These are phyloP conservation scores for Pycnonotus jocosus DNA, from an alignment of 2,113 vertebrate genomes.

Conservation along the genomic window DNA sequence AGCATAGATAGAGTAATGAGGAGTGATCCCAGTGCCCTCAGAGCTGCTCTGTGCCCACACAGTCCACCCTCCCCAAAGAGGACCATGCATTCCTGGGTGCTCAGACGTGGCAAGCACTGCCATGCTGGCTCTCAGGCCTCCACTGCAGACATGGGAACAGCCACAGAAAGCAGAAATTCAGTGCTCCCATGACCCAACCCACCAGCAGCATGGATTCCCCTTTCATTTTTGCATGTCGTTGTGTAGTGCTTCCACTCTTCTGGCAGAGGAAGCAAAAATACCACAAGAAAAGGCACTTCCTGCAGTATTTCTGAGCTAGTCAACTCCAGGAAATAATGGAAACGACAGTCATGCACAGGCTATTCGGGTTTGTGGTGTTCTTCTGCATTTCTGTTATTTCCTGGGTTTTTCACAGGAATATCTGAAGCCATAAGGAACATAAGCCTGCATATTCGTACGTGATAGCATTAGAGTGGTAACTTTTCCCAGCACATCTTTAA, in stretches of 20 bases:
- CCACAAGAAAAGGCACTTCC: constrained; percentile 34
- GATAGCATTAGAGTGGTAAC: not conserved
- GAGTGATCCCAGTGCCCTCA: not conserved
- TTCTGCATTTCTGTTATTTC: not conserved
- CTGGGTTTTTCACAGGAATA: not conserved
- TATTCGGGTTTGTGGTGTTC: not conserved
- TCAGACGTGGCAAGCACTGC: accelerated
- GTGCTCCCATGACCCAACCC: not conserved
- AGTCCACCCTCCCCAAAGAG: not conserved
- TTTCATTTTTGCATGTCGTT: not conserved
- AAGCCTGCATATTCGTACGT: not conserved
- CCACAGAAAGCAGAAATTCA: not conserved
- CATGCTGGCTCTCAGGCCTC: not conserved
- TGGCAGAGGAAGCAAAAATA: constrained; percentile 26
- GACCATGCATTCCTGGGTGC: not conserved
- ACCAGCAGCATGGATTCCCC: accelerated
- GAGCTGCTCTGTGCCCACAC: not conserved
- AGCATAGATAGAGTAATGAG: accelerated
- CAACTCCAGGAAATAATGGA: constrained; percentile 36
- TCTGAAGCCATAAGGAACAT: not conserved
- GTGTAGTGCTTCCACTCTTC: constrained; percentile 9
- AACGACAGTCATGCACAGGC: not conserved
- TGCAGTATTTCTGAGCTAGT: constrained; percentile 23
- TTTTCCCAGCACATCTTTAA: not conserved
- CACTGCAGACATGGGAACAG: accelerated